Percentiles rank a stretch among this genome's conserved stretches.
Conservation (phyloP, 2,888 invertebrate genomes). For the Phania funesta region DNA sequence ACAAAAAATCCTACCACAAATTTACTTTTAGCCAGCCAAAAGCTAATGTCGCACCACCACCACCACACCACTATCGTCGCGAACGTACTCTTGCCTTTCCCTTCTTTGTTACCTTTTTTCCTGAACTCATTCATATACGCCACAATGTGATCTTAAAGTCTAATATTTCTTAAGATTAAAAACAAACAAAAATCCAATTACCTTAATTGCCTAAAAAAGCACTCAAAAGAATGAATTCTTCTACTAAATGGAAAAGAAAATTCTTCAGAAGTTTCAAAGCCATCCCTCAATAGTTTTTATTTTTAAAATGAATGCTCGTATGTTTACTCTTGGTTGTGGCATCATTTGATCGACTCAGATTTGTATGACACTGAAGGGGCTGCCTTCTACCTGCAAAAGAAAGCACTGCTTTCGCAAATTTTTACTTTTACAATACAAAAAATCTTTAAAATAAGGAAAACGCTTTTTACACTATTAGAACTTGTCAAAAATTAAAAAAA, state of each 20-base stretch:
- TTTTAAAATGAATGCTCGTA: too few species aligned
- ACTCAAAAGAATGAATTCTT: constrained; percentile 20
- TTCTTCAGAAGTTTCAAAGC: too few species aligned
- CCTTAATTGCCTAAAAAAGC: constrained; percentile 44
- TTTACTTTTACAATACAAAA: too few species aligned
- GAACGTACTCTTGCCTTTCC: background rate
- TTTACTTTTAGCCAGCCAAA: constrained; percentile 24
- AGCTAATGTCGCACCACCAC: constrained; percentile 4
- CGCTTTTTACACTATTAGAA: too few species aligned
- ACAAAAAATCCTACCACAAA: background rate
- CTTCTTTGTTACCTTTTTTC: background rate
- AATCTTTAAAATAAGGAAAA: too few species aligned
- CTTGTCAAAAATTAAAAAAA: too few species aligned
- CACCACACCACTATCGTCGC: background rate
- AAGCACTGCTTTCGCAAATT: too few species aligned
- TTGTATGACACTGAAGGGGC: too few species aligned
- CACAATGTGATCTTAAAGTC: constrained; percentile 28
- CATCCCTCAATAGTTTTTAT: too few species aligned
- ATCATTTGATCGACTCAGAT: too few species aligned
- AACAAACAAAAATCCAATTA: constrained; percentile 48
- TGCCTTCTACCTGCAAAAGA: too few species aligned
- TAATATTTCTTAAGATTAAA: constrained; percentile 30
- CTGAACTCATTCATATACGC: background rate
- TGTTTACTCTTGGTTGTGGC: too few species aligned
- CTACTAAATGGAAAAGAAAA: background rate